A percentile compares a stretch with the other conserved stretches of the same genome.
phyloP scores from a whole-genome alignment of 2,888 invertebrate species.

The Mechanitis messenoides region DNA sequence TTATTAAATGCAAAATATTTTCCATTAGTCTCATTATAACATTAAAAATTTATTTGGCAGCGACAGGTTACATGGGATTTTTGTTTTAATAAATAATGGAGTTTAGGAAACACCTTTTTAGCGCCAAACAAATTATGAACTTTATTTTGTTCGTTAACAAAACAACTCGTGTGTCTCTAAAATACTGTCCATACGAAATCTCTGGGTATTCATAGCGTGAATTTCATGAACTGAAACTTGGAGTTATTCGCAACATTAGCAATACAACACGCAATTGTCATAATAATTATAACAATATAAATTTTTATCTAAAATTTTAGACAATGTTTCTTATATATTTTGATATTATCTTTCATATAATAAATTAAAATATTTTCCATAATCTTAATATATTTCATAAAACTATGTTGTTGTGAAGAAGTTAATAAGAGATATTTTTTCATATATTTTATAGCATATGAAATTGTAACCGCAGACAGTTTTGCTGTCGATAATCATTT shows the following conservation, averaged over 20 bases:
- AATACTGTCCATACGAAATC: constrained; percentile 54
- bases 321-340: background rate
- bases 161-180: constrained; percentile 17
- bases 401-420: too few species aligned
- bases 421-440: background rate
- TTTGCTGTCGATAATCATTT: constrained; percentile 3
- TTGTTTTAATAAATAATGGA: too few species aligned
- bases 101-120: background rate
- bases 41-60: too few species aligned
- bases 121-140: constrained; percentile 5
- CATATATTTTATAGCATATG: background rate
- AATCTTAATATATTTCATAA: too few species aligned
- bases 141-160: constrained; percentile 8
- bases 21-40: too few species aligned
- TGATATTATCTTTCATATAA: too few species aligned
- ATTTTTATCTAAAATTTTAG: constrained; percentile 21
- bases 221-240: constrained; percentile 53
- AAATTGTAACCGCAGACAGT: constrained; percentile 6
- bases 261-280: constrained; percentile 33
- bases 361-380: too few species aligned
- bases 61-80: too few species aligned
- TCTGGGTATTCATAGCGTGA: constrained; percentile 55
- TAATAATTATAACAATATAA: constrained; percentile 19
- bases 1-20: too few species aligned
- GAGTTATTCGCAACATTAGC: constrained; percentile 55